Evolutionary conservation across 2,888 invertebrate species (phyloP).

Genomic region (Thumatha senex): DNA sequence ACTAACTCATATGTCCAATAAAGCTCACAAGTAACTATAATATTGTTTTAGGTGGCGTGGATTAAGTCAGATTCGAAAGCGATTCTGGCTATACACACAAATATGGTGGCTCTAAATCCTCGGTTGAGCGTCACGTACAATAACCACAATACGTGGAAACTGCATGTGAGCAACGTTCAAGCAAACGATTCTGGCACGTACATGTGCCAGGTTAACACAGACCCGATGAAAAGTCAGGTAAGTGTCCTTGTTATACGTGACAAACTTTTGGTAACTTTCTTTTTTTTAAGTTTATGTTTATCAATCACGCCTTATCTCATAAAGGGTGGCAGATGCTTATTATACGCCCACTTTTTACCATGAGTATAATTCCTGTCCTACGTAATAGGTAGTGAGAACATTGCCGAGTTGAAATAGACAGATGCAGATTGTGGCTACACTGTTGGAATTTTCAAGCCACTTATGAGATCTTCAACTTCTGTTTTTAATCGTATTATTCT

Average conservation of each 20-base stretch:
- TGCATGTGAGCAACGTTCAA: constrained; percentile 95
- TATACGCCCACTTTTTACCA: no score
- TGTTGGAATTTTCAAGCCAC: no score
- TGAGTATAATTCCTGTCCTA: no score
- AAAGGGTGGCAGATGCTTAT: no score
- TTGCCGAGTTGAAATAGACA: no score
- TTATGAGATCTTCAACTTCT: no score
- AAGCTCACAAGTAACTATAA: constrained; percentile 27
- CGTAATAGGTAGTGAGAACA: no score
- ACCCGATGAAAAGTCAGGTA: constrained; percentile 95
- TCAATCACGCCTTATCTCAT: no score
- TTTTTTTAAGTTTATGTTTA: no score
- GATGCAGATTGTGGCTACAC: no score
- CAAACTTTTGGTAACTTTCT: no score
- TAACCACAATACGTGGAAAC: constrained; percentile 96
- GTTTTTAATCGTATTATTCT: no score
- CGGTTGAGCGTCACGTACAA: constrained; percentile 94
- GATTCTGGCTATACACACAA: constrained; percentile 94
- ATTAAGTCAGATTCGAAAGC: constrained; percentile 96
- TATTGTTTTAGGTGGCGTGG: constrained; percentile 90
- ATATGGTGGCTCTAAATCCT: constrained; percentile 94
- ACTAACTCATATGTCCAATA: constrained; percentile 26
- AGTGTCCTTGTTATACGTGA: constrained; percentile 22
- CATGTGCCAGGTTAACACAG: constrained; percentile 97
- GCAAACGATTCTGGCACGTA: constrained; percentile 96